A percentile compares a stretch with the other conserved stretches of the same genome.
Conservation (phyloP, 1,140 invertebrate species). For the Cataglyphis hispanica region DNA sequence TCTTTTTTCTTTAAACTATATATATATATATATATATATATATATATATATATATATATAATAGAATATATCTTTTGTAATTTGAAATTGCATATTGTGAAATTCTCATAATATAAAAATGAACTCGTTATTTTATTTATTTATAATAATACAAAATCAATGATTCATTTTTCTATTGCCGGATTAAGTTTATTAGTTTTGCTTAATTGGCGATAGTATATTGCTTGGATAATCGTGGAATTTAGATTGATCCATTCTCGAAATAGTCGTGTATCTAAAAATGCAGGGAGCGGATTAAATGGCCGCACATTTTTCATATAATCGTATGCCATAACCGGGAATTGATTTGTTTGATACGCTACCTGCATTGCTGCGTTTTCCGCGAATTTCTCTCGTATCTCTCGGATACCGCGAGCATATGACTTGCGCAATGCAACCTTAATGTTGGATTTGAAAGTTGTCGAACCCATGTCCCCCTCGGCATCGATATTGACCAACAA, state of each 20-base stretch:
- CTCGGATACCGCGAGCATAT: neutral
- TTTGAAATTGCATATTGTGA: too few relatives aligned
- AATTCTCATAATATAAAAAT: too few relatives aligned
- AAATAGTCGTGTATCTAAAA: slow-evolving; percentile 16
- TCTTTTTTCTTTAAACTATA: too few relatives aligned
- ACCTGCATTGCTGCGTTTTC: slow-evolving; percentile 43
- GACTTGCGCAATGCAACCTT: slow-evolving; percentile 26
- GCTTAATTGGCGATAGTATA: neutral
- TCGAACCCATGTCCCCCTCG: slow-evolving; percentile 34
- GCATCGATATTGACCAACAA: slow-evolving; percentile 49
- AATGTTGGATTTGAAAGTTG: slow-evolving; percentile 49
- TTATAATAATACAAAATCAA: neutral
- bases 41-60: too few relatives aligned
- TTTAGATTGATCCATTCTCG: neutral
- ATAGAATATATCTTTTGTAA: neutral
- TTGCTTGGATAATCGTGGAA: neutral
- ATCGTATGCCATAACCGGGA: slow-evolving; percentile 32
- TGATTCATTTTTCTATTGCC: neutral
- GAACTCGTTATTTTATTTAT: neutral
- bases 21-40: too few relatives aligned
- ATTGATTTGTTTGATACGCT: slow-evolving; percentile 52
- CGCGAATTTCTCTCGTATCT: neutral
- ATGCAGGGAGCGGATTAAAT: slow-evolving; percentile 22
- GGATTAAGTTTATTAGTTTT: neutral
- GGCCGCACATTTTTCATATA: slow-evolving; percentile 38